Conservation (phyloP, 2,888 invertebrate genomes). For the Thereva nobilitata region DNA sequence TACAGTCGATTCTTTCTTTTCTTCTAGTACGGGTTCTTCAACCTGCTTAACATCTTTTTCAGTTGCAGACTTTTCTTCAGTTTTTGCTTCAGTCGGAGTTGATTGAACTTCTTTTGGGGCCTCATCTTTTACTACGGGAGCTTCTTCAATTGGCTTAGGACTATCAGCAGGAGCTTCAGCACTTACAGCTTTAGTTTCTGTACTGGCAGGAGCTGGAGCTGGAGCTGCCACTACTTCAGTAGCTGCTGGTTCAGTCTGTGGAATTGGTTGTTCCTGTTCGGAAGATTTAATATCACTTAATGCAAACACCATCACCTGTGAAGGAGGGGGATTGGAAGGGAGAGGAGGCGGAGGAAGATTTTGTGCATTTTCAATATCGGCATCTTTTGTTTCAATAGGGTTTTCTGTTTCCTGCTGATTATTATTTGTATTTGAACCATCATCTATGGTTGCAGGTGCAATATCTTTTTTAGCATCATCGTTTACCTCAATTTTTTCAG, state of each 20-base stretch:
- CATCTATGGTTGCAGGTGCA: slow-evolving; percentile 10
- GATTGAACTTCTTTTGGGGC: not conserved
- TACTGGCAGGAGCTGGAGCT: not conserved
- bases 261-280: slow-evolving; percentile 30
- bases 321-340: slow-evolving; percentile 74
- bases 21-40: not conserved
- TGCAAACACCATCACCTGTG: slow-evolving; percentile 75
- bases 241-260: slow-evolving; percentile 4
- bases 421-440: no score
- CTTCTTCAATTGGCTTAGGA: slow-evolving; percentile 3
- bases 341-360: slow-evolving; percentile 66
- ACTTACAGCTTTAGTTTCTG: slow-evolving; percentile 10
- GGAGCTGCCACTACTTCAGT: not conserved
- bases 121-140: slow-evolving; percentile 9
- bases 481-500: slow-evolving; percentile 44
- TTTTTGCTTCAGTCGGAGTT: slow-evolving; percentile 5
- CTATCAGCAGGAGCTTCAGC: slow-evolving; percentile 8
- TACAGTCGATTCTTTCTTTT: no score
- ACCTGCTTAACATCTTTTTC: slow-evolving; percentile 8
- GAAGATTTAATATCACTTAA: slow-evolving; percentile 48
- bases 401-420: slow-evolving; percentile 53
- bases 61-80: not conserved
- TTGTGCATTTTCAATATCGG: slow-evolving; percentile 39
- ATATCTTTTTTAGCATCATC: slow-evolving; percentile 21
- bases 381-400: slow-evolving; percentile 45